Evolutionary conservation across 2,797 vertebrate species (phyloP).

Genomic region (Synaphobranchus kaupii): DNA sequence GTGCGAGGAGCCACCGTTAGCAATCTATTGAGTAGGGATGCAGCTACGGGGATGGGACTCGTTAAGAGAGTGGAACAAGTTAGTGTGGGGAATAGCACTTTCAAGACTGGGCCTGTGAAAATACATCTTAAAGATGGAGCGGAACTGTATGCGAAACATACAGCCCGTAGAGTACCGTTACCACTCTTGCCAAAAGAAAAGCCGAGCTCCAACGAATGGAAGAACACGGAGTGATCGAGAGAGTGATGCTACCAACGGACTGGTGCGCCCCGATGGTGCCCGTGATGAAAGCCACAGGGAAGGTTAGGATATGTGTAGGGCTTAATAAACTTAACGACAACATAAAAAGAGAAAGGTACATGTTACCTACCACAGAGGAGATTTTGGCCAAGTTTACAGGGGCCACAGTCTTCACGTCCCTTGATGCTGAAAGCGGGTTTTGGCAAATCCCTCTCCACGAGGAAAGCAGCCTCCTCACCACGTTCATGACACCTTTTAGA

Average conservation of each 20-base stretch:
- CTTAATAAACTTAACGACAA: constrained; percentile 27
- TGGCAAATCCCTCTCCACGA: constrained; percentile 29
- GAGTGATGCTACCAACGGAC: too few relatives aligned
- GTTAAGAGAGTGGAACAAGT: constrained; percentile 28
- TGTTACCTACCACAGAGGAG: constrained; percentile 17
- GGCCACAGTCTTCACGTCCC: constrained; percentile 27
- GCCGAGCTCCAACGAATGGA: too few relatives aligned
- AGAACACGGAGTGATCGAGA: too few relatives aligned
- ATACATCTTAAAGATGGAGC: not conserved
- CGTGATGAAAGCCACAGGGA: constrained; percentile 23
- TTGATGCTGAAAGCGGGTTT: constrained; percentile 1
- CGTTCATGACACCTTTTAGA: constrained; percentile 30
- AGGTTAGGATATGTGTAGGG: constrained; percentile 9
- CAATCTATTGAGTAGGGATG: too few relatives aligned
- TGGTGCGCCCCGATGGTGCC: not conserved
- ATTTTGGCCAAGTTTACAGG: constrained; percentile 25
- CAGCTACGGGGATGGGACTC: constrained; percentile 22
- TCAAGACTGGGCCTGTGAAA: constrained; percentile 37
- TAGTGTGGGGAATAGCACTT: not conserved
- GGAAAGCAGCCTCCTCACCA: constrained; percentile 23
- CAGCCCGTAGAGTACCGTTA: too few relatives aligned
- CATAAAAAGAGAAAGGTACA: constrained; percentile 24
- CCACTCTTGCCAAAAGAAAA: too few relatives aligned
- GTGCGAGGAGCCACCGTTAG: too few relatives aligned
- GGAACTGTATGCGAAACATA: too few relatives aligned